Conservation (phyloP, 2,113 vertebrate genomes). For the Colaptes auratus region DNA sequence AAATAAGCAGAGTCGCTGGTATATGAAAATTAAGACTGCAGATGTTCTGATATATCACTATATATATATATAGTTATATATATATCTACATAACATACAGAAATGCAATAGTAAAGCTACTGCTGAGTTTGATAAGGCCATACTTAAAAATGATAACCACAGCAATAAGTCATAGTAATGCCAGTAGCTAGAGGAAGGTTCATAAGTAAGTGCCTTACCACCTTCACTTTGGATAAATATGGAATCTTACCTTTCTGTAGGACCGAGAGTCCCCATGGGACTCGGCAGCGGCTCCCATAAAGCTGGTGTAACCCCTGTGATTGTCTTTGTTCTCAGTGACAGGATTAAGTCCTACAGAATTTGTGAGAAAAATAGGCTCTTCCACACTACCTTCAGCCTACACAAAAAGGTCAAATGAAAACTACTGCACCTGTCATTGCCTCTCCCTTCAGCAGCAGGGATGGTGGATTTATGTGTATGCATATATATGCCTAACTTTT, state of each 20-base stretch:
- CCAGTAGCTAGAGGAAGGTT: neutral
- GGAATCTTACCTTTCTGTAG: neutral
- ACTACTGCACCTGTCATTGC: neutral
- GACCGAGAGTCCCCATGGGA: neutral
- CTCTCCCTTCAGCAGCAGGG: neutral
- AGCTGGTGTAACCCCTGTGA: neutral
- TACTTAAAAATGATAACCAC: neutral
- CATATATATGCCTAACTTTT: neutral
- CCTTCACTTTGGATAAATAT: neutral
- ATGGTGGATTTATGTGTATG: neutral
- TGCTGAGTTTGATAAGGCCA: neutral
- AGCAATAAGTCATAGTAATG: slow-evolving; percentile 29
- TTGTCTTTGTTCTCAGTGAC: neutral
- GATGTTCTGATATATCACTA: neutral
- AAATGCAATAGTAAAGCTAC: neutral
- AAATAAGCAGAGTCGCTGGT: neutral
- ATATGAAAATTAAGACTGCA: neutral
- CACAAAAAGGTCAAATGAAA: neutral
- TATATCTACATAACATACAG: too few species aligned
- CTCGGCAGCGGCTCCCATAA: neutral
- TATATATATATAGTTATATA: neutral
- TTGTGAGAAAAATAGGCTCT: neutral
- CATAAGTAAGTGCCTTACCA: slow-evolving; percentile 41
- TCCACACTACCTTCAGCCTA: neutral
- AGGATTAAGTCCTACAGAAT: neutral